Evolutionary conservation across 2,113 vertebrate genomes (phyloP).

Genomic region (Rynchops niger): DNA sequence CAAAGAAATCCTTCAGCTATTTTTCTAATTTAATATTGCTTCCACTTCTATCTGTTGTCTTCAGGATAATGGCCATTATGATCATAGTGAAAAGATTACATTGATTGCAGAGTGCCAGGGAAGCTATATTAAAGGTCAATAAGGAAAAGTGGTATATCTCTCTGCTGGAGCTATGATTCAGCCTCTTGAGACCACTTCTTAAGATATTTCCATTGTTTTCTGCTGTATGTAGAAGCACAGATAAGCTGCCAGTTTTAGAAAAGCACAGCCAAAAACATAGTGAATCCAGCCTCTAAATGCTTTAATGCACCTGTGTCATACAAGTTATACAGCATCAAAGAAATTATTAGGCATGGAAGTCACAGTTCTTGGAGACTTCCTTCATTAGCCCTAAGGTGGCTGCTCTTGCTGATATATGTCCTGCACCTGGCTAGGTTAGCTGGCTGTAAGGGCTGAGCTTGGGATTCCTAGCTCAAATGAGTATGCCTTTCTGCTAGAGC

Average conservation of each 20-base stretch:
- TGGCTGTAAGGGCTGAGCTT: not conserved
- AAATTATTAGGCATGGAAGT: not conserved
- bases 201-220: slow-evolving; percentile 34
- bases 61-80: slow-evolving; percentile 42
- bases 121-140: slow-evolving; percentile 63
- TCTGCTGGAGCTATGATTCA: slow-evolving; percentile 46
- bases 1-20: slow-evolving; percentile 55
- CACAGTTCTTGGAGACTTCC: not conserved
- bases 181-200: slow-evolving; percentile 26
- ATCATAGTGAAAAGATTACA: slow-evolving; percentile 49
- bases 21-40: slow-evolving; percentile 61
- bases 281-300: not conserved
- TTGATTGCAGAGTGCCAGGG: slow-evolving; percentile 40
- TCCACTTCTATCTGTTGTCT: slow-evolving; percentile 43
- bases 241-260: not conserved
- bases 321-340: not conserved
- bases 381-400: not conserved
- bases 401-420: not conserved
- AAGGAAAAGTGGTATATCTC: slow-evolving; percentile 44
- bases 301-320: not conserved
- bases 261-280: not conserved
- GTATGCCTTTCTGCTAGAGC: not conserved
- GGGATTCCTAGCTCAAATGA: not conserved
- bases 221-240: not conserved
- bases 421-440: not conserved